These are phyloP conservation scores for Lampris megalopsis DNA, from an alignment of 2,113 vertebrate species.

Conservation along the genomic window DNA sequence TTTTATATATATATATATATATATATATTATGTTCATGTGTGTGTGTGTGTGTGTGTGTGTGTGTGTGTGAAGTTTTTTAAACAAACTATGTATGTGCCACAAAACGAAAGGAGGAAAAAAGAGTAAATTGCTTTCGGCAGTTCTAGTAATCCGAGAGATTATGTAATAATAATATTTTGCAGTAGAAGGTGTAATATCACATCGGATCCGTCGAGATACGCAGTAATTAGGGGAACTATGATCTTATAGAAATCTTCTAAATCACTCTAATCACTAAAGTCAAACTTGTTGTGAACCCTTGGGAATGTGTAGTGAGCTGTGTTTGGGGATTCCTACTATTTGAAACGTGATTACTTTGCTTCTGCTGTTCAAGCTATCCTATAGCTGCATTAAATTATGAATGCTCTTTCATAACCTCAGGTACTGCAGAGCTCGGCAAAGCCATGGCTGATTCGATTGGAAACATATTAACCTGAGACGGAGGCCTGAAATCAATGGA, in stretches of 20 bases:
- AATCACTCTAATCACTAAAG: conserved; percentile 70
- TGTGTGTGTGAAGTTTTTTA: background rate
- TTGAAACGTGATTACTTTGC: conserved; percentile 57
- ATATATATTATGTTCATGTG: no score
- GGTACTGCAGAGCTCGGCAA: conserved; percentile 66
- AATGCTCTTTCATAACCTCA: conserved; percentile 66
- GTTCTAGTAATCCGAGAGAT: conserved; percentile 16
- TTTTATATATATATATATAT: no score
- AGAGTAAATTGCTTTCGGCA: background rate
- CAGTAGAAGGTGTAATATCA: conserved; percentile 47
- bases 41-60: background rate
- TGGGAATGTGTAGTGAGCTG: conserved; percentile 57
- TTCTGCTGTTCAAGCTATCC: conserved; percentile 64
- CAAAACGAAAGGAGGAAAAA: background rate
- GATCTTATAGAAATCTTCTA: conserved; percentile 64
- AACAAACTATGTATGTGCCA: background rate
- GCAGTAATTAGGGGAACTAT: conserved; percentile 52
- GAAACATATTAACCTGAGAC: conserved; percentile 53
- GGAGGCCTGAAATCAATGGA: conserved; percentile 71
- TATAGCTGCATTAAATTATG: conserved; percentile 69
- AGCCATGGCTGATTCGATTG: conserved; percentile 69
- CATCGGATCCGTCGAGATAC: conserved; percentile 29
- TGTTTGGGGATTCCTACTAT: conserved; percentile 45
- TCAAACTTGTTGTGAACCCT: conserved; percentile 51
- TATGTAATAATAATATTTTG: conserved; percentile 54